Evolutionary conservation across 2,113 vertebrate genomes (phyloP), one percentile per base, ranked within the genome.

Genomic region (Aphyosemion australe): DNA sequence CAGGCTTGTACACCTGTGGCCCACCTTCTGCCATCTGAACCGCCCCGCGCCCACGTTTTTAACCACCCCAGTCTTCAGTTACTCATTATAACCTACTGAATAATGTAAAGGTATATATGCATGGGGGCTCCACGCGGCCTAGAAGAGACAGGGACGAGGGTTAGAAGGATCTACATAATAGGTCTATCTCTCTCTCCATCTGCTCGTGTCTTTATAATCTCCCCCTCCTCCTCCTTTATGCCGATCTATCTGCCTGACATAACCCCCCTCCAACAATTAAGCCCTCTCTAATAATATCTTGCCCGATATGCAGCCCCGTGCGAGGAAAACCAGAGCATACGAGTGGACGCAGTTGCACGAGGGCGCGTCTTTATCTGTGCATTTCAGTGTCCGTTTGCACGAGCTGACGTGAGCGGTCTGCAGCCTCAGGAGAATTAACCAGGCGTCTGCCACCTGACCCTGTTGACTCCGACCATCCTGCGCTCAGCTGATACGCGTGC

Each of bases 371-470:
- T 53, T 74, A 37, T 68, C 53, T 52, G 52, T 73, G 53, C 39
- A 14, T 69, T 66, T 78, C 66, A 60, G 55, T 21, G 62, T 69
- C 67, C 21, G 61, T 84, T 58, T 69, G 75, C 11, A 12, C 19
- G 58, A 72, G 68, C 59, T 71, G 73, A 79, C 39, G 51, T 21
- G 11, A 74, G 82, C 60, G 47, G 74, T 87, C 65, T 65, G 68
- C 26, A 47, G 43, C 80, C 91, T 82, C 89, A 43, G 62, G 90
- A 90, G 92, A 89, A 84, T 92, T 90, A 93, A 92, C 89, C 80
- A 90, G 87, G 91, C 91, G 88, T 90, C 91, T 92, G 91, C 91
- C 88, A 83, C 76, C 76, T 92, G 90, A 91, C 91, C 92, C 84
- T 54, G 32, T 60, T 88, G 86, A 91, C 90, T 87, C 85, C 14